Percentiles rank a stretch among this genome's conserved stretches.
phyloP scores from a whole-genome alignment of 2,113 vertebrate species.

The Tachysurus vachellii region DNA sequence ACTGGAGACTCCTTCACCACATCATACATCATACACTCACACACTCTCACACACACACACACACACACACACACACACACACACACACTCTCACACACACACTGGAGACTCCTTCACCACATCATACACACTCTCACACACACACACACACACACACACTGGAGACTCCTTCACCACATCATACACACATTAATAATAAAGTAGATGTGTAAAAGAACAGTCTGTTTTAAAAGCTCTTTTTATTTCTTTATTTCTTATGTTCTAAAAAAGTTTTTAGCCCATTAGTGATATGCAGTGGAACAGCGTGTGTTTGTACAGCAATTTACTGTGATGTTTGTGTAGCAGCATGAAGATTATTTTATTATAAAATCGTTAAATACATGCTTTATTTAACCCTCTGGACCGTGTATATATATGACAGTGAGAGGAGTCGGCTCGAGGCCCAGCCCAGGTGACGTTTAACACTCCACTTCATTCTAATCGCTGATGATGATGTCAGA shows the following conservation, averaged over 20 bases:
- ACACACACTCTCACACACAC: too few species aligned
- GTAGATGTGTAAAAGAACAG: constrained; percentile 79
- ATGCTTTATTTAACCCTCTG: constrained; percentile 30
- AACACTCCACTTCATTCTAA: neutral
- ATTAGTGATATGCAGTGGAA: constrained; percentile 81
- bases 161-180: too few species aligned
- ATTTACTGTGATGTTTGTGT: constrained; percentile 57
- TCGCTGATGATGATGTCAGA: neutral
- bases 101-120: too few species aligned
- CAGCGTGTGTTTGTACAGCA: constrained; percentile 76
- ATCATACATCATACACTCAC: too few species aligned
- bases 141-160: too few species aligned
- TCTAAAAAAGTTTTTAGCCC: constrained; percentile 51
- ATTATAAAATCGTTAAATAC: constrained; percentile 48
- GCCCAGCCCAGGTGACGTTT: neutral
- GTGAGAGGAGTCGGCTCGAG: neutral
- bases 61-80: too few species aligned
- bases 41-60: too few species aligned
- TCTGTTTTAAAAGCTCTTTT: constrained; percentile 78
- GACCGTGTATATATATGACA: constrained; percentile 32
- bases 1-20: too few species aligned
- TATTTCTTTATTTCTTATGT: constrained; percentile 40
- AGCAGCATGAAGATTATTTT: constrained; percentile 46
- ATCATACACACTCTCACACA: too few species aligned
- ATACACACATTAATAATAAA: neutral